Base-by-base conservation (phyloP, 2,888 invertebrate genomes). In the Antitype chi region DNA sequence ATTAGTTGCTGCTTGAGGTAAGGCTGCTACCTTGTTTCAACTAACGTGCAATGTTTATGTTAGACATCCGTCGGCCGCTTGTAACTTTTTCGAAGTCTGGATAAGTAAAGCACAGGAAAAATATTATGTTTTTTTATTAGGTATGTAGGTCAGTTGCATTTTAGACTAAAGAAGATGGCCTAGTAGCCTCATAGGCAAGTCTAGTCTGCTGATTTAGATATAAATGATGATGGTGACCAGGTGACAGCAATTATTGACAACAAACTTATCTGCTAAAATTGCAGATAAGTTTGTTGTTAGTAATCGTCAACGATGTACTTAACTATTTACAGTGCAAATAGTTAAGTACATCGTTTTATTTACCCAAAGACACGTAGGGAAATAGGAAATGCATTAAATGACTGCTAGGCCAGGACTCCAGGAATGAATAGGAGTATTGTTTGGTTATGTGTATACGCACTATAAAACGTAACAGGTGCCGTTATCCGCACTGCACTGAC, bases 401-500 rank as follows among this genome's bases (percentile, higher is more conserved):
- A 32, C 28, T n/a, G 49, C 28, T 43, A 57, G 23, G 32, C n/a
- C n/a, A 43, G 43, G 17, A 38, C 23, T 52, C 20, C 20, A 43
- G 43, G 23, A 38, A 23, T 52, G 28, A 68, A 59, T 11, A 49
- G 62, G 6, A 28, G 49, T 43, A 60, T 53, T 62, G 32, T 53
- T 23, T 32, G 25, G 28, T 55, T 53, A 28, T 23, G 43, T 55
- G 63, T 52, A 57, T 57, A 43, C 57, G 64, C 52, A 47, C 57
- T 55, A 47, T 9, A 17, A n/a, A n/a, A 53, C 0, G 53, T 47
- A 7, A 6, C 43, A 57, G 62, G 78, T 69, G 62, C 78, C 78
- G 77, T 71, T 79, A 78, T 23, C 55, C 64, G 32, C 70, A 53
- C 78, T 28, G 52, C 63, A 32, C 77, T 38, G 52, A 57, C 76